Base-by-base conservation (phyloP, 2,888 invertebrate genomes). In the Drosophila leonis region DNA sequence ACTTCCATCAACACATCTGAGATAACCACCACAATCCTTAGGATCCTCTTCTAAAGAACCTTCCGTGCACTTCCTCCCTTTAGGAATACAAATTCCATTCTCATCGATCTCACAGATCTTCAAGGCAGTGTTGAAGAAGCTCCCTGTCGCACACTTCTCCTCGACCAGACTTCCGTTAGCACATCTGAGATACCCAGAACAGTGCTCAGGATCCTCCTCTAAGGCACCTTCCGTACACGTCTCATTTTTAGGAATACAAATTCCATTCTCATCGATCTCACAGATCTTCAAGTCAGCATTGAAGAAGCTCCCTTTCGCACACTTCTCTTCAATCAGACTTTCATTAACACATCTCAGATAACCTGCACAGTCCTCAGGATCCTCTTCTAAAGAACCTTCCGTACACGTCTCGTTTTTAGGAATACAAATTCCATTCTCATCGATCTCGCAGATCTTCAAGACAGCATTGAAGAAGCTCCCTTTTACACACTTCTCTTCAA, bases 401-500 rank as follows among this genome's bases (percentile, higher is more conserved):
- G 4, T 1, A 20, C 73, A 73, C 0, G 42, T 49, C 18, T 4
- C 27, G 3, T 52, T 10, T 1, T 2, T 5, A 24, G 24, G 18
- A 12, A 20, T 20, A 12, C 69, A 83, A 2, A 66, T 13, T 20
- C 56, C 42, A 13, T 49, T 20, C 12, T 33, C 33, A 61, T 75
- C 74, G 0, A 57, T 29, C 0, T 46, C 15, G 2, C 69, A 82
- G 10, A 55, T 8, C 9, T 54, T n/a, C 1, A 48, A 0, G 0
- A 8, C 2, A 0, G 35, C 0, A 27, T 73, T 57, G 15, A 69
- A 77, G 31, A 66, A 69, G 4, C 42, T 56, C 1, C 56, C 55
- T 13, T 1, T 15, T 5, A 0, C 24, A 35, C 72, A 72, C 5
- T 65, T 60, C 1, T 37, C 15, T 1, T 52, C 27, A 0, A 29